Conservation (phyloP, 2,888 invertebrate species). For the Catocala nupta region DNA sequence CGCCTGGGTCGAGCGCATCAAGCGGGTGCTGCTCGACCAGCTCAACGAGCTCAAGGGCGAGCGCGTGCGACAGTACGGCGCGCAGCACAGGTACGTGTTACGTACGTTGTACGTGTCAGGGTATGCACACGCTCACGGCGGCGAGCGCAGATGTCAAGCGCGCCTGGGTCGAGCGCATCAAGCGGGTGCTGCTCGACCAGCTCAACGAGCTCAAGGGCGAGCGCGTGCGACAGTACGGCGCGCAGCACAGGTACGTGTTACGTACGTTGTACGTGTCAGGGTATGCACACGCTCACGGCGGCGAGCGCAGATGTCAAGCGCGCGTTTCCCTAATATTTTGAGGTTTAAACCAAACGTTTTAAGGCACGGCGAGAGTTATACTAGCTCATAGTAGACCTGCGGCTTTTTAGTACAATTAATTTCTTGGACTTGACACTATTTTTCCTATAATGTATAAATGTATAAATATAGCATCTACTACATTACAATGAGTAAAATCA, state of each 20-base stretch:
- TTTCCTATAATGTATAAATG: too few relatives aligned
- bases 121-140: conserved; percentile 97
- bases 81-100: conserved; percentile 73
- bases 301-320: conserved; percentile 94
- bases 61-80: conserved; percentile 91
- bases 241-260: conserved; percentile 73
- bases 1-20: conserved; percentile 96
- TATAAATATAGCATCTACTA: too few relatives aligned
- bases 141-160: conserved; percentile 94
- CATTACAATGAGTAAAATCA: too few relatives aligned
- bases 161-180: conserved; percentile 96
- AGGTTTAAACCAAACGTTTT: too few relatives aligned
- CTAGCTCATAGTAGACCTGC: too few relatives aligned
- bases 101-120: conserved; percentile 61
- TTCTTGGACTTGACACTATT: too few relatives aligned
- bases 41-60: conserved; percentile 95
- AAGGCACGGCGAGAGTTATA: too few relatives aligned
- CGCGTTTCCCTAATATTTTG: conserved; percentile 63
- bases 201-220: conserved; percentile 95
- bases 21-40: conserved; percentile 95
- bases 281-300: conserved; percentile 97
- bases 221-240: conserved; percentile 91
- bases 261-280: conserved; percentile 61
- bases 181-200: conserved; percentile 95
- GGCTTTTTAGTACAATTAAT: too few relatives aligned